A percentile compares a stretch with the other conserved stretches of the same genome.
Conservation (phyloP, 2,888 invertebrate genomes). For the Bellardia pandia region DNA sequence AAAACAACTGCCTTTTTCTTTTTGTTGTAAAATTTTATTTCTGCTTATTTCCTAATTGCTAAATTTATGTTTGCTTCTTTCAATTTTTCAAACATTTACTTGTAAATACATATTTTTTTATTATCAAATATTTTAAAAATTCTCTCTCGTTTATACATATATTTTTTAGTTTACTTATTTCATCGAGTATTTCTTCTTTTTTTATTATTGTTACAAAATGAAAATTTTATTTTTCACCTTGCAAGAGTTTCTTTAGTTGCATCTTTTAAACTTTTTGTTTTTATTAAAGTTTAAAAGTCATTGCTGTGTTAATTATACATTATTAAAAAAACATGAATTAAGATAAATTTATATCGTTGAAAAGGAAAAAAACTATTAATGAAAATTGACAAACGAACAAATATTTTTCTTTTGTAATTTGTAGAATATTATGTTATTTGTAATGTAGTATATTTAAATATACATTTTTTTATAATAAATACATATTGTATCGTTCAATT, state of each 20-base stretch:
- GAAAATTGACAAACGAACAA: constrained; percentile 54
- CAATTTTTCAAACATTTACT: constrained; percentile 28
- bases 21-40: background rate
- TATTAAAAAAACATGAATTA: constrained; percentile 72
- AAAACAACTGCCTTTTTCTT: constrained; percentile 23
- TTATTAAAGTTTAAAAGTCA: constrained; percentile 77
- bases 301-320: constrained; percentile 84
- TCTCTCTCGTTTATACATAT: constrained; percentile 3
- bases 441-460: constrained; percentile 80
- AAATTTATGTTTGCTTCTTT: background rate
- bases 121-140: constrained; percentile 46
- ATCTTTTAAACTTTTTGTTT: constrained; percentile 66
- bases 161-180: constrained; percentile 39
- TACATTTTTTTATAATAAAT: constrained; percentile 74
- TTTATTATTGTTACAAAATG: constrained; percentile 72
- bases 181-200: background rate
- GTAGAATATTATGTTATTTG: constrained; percentile 73
- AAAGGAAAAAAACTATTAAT: constrained; percentile 67
- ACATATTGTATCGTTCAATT: constrained; percentile 72
- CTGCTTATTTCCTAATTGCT: background rate
- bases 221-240: constrained; percentile 73
- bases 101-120: constrained; percentile 55
- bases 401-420: constrained; percentile 70
- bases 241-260: constrained; percentile 75
- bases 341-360: constrained; percentile 70